A percentile compares a stretch with the other conserved stretches of the same genome.
Evolutionary conservation across 2,797 vertebrate genomes (phyloP).

Genomic region (Rhyacichthys aspro): DNA sequence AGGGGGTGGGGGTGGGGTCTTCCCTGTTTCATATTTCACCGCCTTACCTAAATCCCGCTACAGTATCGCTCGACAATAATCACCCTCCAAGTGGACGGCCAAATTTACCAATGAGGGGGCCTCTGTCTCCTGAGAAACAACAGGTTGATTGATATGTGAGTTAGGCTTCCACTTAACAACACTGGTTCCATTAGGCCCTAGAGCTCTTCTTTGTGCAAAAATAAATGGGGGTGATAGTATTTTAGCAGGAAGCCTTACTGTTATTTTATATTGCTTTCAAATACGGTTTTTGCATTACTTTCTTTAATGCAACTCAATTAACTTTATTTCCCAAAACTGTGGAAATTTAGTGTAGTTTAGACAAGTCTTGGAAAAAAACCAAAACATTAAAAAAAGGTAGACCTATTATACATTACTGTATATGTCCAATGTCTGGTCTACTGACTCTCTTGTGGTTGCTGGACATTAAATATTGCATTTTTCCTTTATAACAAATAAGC

Average conservation of each 20-base stretch:
- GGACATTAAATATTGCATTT: conserved; percentile 18
- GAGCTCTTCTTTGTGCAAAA: conserved; percentile 2
- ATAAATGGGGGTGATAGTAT: background rate
- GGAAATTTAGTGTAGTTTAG: conserved; percentile 20
- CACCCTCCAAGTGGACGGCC: conserved; percentile 22
- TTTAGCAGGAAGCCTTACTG: background rate
- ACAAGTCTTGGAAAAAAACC: too few species aligned
- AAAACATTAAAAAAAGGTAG: conserved; percentile 36
- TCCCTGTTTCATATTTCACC: conserved; percentile 67
- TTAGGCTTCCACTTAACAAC: background rate
- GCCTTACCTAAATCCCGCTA: conserved; percentile 51
- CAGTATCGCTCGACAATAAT: conserved; percentile 52
- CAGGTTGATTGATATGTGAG: conserved; percentile 13
- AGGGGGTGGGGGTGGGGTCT: conserved; percentile 40
- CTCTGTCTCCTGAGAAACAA: conserved; percentile 25
- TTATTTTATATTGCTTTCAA: too few species aligned
- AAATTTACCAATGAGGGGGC: conserved; percentile 10
- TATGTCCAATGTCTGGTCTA: conserved; percentile 31
- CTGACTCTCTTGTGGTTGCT: conserved; percentile 10
- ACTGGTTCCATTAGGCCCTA: conserved; percentile 8
- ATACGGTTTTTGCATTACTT: too few species aligned
- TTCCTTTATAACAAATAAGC: conserved; percentile 11
- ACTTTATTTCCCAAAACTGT: conserved; percentile 12
- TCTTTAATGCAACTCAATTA: too few species aligned
- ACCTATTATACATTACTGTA: conserved; percentile 37